Base-by-base conservation (phyloP, 2,797 vertebrate genomes). In the Enteromius anoplus region DNA sequence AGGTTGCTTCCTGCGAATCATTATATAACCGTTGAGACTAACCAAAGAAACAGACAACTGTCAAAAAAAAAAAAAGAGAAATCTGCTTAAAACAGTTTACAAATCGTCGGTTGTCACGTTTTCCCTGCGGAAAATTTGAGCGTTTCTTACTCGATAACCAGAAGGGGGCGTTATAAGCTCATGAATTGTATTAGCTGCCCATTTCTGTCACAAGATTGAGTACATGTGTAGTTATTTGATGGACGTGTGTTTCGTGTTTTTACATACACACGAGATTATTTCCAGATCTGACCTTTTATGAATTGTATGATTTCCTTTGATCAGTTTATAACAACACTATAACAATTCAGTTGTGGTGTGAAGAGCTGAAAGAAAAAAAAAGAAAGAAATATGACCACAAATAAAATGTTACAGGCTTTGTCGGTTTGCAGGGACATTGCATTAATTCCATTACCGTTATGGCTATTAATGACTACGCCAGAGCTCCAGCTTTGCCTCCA, bases 401-500 rank as follows among this genome's bases (percentile, higher is more conserved):
- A 65, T 26, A 9, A 65, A 64, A 11, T 62, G 5, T 34, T 73
- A 9, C 9, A 15, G 40, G 53, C 19, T 64, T 49, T 72, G 40
- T 4, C 2, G 5, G 1, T 51, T 32, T 11, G 17, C 5, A 12
- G 26, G 45, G 69, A 4, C 70, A 73, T 51, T 29, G 29, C 55
- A 51, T 73, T 73, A 37, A 64, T 81, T 81, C 8, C 58, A 81
- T 15, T 19, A 73, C 70, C 2, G 55, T 78, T 76, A 66, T 58
- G 49, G 53, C 53, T 72, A 64, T 78, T 53, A 78, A 37, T 83
- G 75, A 58, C 68, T 64, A 29, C 60, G 45, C 26, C 65, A 72
- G n/a, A 37, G 64, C 21, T 79, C 78, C 77, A 49, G 71, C 62
- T 75, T 73, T 62, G 29, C 53, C 77, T 77, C 82, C 73, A 80